Evolutionary conservation across 2,888 invertebrate genomes (phyloP).

Genomic region (Drosophila affinis): DNA sequence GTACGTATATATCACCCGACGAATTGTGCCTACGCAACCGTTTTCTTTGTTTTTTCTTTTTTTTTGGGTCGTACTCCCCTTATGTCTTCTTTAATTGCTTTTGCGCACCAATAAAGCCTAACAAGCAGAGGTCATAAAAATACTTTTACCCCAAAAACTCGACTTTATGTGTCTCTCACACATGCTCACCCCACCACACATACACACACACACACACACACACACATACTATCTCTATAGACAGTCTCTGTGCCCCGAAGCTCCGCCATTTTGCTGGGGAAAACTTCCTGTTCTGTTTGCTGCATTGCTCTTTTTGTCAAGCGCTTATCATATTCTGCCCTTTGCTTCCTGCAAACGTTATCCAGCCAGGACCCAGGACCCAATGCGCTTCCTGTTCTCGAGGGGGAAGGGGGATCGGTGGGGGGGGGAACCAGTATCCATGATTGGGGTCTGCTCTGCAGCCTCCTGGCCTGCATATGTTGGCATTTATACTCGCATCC

Average conservation of each 20-base stretch:
- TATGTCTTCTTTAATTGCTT: slow-evolving; percentile 53
- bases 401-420: not conserved
- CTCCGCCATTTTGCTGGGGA: slow-evolving; percentile 11
- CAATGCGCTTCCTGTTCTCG: slow-evolving; percentile 58
- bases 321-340: slow-evolving; percentile 63
- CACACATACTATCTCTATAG: not conserved
- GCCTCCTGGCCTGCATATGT: slow-evolving; percentile 52
- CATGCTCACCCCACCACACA: not conserved
- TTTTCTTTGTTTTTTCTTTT: slow-evolving; percentile 11
- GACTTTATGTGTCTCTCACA: slow-evolving; percentile 30
- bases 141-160: slow-evolving; percentile 38
- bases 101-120: slow-evolving; percentile 54
- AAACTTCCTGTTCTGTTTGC: slow-evolving; percentile 29
- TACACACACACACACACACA: not conserved
- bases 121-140: slow-evolving; percentile 54
- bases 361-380: slow-evolving; percentile 50
- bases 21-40: slow-evolving; percentile 32
- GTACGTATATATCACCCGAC: slow-evolving; percentile 11
- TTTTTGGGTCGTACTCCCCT: slow-evolving; percentile 24
- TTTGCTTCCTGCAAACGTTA: slow-evolving; percentile 73
- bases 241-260: slow-evolving; percentile 1
- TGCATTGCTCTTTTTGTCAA: slow-evolving; percentile 35
- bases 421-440: not conserved
- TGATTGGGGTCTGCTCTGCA: slow-evolving; percentile 18
- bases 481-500: slow-evolving; percentile 46